These are phyloP conservation scores for Champsocephalus gunnari DNA, from an alignment of 2,797 vertebrate species.

Conservation along the genomic window DNA sequence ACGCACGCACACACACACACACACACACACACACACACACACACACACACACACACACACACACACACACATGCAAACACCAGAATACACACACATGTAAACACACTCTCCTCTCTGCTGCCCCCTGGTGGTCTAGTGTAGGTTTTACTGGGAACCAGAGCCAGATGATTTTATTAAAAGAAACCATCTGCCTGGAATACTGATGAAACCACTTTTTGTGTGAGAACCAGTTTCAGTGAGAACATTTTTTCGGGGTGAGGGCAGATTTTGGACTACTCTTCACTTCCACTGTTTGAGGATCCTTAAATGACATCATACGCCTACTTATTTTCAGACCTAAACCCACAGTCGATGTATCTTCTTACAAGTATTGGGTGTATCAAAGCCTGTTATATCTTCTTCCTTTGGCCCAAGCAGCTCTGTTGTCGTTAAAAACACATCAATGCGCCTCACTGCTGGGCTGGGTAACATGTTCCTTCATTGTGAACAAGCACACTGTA, in stretches of 20 bases:
- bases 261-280: constrained; percentile 3
- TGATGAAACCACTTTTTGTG: constrained; percentile 14
- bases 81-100: not conserved
- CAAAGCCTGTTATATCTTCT: too few relatives aligned
- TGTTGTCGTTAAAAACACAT: too few relatives aligned
- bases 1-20: not conserved
- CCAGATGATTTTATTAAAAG: not conserved
- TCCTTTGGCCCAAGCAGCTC: too few relatives aligned
- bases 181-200: constrained; percentile 24
- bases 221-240: constrained; percentile 13
- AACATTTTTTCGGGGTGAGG: constrained; percentile 27
- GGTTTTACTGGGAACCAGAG: not conserved
- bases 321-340: too few relatives aligned
- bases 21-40: constrained; percentile 1
- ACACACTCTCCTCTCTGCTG: constrained; percentile 32
- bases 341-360: too few relatives aligned
- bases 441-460: too few relatives aligned
- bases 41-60: not conserved
- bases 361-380: too few relatives aligned
- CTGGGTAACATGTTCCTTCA: too few relatives aligned
- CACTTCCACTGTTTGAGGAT: not conserved
- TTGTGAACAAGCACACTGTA: too few relatives aligned
- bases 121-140: constrained; percentile 57
- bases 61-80: not conserved
- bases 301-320: too few relatives aligned